A percentile compares a stretch with the other conserved stretches of the same genome.
phyloP scores from a whole-genome alignment of 37 sponge, comb jelly and placozoan species.

The Agelas oroides region DNA sequence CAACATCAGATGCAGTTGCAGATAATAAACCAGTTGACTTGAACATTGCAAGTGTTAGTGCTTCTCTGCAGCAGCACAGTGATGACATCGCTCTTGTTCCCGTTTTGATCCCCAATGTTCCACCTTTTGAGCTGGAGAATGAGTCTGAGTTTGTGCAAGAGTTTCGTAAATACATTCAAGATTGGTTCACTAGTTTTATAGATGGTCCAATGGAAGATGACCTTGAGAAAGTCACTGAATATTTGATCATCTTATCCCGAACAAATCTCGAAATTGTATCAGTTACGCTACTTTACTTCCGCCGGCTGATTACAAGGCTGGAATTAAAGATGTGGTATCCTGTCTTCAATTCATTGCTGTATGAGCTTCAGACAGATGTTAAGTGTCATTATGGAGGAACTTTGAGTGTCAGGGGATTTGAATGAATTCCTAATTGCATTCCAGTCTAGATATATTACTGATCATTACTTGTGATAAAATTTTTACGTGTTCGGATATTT shows the following conservation, averaged over 20 bases:
- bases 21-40: too few species aligned
- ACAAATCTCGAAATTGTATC: conserved; percentile 24
- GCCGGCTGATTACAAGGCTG: neutral
- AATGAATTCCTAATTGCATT: neutral
- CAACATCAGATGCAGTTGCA: too few species aligned
- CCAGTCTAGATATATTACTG: neutral
- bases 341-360: conserved; percentile 38
- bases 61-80: too few species aligned
- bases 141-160: too few species aligned
- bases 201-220: conserved; percentile 52
- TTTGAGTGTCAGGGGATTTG: neutral
- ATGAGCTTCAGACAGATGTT: conserved; percentile 8
- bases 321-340: conserved; percentile 15
- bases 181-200: conserved; percentile 31
- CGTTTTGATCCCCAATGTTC: too few species aligned
- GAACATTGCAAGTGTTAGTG: too few species aligned
- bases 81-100: too few species aligned
- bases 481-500: neutral
- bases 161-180: conserved; percentile 21
- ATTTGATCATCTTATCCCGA: conserved; percentile 1
- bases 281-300: conserved; percentile 7
- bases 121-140: too few species aligned
- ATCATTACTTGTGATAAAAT: too few species aligned
- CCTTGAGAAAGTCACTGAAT: conserved; percentile 10
- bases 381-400: conserved; percentile 14